Evolutionary conservation across 2,113 vertebrate species (phyloP), one percentile per base, ranked within the genome.

Genomic region (Cygnus atratus): DNA sequence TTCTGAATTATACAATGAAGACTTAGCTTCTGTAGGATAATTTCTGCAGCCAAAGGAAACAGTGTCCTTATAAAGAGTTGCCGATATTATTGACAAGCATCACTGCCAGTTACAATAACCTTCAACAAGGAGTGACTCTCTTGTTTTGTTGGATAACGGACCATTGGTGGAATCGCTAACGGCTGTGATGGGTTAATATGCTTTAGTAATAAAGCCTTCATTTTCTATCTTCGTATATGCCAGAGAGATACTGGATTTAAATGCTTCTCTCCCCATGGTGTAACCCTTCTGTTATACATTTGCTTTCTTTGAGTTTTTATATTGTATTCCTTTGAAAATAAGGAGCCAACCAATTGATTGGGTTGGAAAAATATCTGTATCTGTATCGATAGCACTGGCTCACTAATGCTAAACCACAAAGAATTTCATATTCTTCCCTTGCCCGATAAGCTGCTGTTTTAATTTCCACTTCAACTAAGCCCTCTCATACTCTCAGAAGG

Each of bases 81-180:
- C 92, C 91, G 43, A 76, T 96, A 84, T 58, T 88, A 88, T 92
- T 92, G 95, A 88, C 66, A 78, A 84, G 35, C 35, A 55, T 78
- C 37, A 54, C 92, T 57, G 84, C 50, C 76, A 57, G n/a, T 84
- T 86, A 68, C 46, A 71, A 18, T 88, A 86, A 44, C 28, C 15
- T 90, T 80, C 83, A 74, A 39, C 85, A 67, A 92, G 54, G 43
- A 84, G 52, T 41, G 59, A 33, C 65, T 72, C 22, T 50, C 13
- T 67, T 86, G 63, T 75, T 76, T 31, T 2, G 18, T 73, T 48
- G n/a, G 41, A 41, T 74, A 62, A 63, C 79, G 77, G 61, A 87
- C 48, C 29, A 5, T 83, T 93, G 84, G 43, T 81, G 48, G 50
- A 87, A 84, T 59, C 75, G 66, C 35, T 87, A 52, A 78, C 65